These are phyloP conservation scores for Oreohelix idahoensis DNA, from an alignment of 1,140 invertebrate genomes.

Conservation along the genomic window DNA sequence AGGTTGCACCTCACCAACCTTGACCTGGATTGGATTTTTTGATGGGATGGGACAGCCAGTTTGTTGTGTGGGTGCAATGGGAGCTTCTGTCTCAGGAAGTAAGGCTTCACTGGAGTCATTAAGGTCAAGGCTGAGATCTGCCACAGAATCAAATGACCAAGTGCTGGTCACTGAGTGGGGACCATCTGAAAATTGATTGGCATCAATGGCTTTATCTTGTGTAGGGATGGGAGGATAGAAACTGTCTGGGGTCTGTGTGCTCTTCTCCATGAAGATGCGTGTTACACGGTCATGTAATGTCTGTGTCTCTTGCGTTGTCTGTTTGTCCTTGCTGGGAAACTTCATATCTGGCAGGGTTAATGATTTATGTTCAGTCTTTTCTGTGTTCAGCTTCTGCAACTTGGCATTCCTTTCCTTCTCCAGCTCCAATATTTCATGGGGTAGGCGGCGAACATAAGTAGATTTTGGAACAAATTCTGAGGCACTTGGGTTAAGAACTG, in stretches of 20 bases:
- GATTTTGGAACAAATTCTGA: conserved; percentile 34
- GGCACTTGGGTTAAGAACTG: conserved; percentile 18
- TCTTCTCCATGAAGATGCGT: conserved; percentile 36
- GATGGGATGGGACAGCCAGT: neutral
- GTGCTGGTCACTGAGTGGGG: conserved; percentile 15
- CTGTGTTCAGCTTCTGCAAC: conserved; percentile 15
- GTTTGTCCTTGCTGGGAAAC: conserved; percentile 18
- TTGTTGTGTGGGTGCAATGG: neutral
- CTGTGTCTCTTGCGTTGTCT: conserved; percentile 25
- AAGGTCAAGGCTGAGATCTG: conserved; percentile 35
- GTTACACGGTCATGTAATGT: conserved; percentile 25
- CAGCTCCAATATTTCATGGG: conserved; percentile 5
- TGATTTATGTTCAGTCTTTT: conserved; percentile 24
- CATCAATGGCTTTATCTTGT: conserved; percentile 42
- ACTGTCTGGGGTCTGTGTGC: conserved; percentile 36
- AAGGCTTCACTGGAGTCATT: conserved; percentile 11
- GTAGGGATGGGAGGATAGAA: conserved; percentile 41
- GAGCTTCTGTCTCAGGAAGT: neutral
- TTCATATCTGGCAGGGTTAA: conserved; percentile 28
- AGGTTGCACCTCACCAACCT: neutral
- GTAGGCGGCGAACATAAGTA: neutral
- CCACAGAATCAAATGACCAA: conserved; percentile 38
- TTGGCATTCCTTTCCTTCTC: conserved; percentile 27
- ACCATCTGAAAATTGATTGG: conserved; percentile 37
- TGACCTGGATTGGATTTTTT: neutral